These are phyloP conservation scores for Drosophila lacertosa DNA, from an alignment of 1,140 invertebrate species.

Conservation along the genomic window DNA sequence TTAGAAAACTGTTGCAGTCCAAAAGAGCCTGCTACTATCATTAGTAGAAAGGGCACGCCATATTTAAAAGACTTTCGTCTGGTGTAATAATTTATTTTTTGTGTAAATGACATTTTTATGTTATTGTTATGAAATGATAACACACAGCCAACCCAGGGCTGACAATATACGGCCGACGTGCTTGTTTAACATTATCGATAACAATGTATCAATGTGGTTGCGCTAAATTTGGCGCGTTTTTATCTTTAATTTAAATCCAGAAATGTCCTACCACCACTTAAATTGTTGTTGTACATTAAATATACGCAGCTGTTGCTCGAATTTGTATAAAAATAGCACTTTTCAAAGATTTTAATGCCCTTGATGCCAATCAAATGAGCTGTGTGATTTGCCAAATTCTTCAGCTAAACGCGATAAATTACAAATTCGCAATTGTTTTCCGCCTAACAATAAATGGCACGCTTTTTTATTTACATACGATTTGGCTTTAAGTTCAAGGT, in stretches of 20 bases:
- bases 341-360: slow-evolving; percentile 12
- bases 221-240: slow-evolving; percentile 12
- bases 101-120: slow-evolving; percentile 55
- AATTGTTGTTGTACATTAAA: not conserved
- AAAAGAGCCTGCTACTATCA: slow-evolving; percentile 89
- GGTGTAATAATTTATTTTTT: slow-evolving; percentile 65
- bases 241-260: not conserved
- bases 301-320: slow-evolving; percentile 34
- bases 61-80: slow-evolving; percentile 74
- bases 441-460: slow-evolving; percentile 36
- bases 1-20: slow-evolving; percentile 89
- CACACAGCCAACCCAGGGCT: slow-evolving; percentile 1
- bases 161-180: not conserved
- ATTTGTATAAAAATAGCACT: slow-evolving; percentile 43
- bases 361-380: slow-evolving; percentile 53
- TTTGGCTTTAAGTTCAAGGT: slow-evolving; percentile 70
- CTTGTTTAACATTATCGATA: slow-evolving; percentile 7
- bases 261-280: not conserved
- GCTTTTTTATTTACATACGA: slow-evolving; percentile 54
- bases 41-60: slow-evolving; percentile 88
- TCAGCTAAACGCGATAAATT: slow-evolving; percentile 10
- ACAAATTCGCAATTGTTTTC: slow-evolving; percentile 47
- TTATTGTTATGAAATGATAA: slow-evolving; percentile 54
- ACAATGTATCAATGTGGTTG: not conserved
- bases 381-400: slow-evolving; percentile 34